These are phyloP conservation scores for Cheilosia soror DNA, from an alignment of 2,888 invertebrate species.

Conservation along the genomic window DNA sequence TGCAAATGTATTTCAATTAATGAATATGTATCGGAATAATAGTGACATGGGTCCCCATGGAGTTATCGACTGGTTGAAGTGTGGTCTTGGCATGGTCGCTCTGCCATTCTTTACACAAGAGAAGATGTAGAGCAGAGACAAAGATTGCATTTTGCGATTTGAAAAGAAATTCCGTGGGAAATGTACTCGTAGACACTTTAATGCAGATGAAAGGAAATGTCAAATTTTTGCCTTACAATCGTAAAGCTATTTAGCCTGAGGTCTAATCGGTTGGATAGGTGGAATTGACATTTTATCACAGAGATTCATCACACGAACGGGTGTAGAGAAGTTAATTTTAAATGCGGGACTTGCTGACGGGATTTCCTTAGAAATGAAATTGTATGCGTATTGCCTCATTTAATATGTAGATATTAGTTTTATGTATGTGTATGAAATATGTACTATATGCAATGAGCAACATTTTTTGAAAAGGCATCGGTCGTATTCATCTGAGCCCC, in stretches of 20 bases:
- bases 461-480: no score
- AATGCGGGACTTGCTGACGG: background rate
- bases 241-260: conserved; percentile 57
- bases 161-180: conserved; percentile 70
- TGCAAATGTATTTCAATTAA: conserved; percentile 74
- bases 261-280: conserved; percentile 49
- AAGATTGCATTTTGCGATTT: conserved; percentile 62
- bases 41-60: conserved; percentile 71
- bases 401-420: no score
- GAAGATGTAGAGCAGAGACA: conserved; percentile 42
- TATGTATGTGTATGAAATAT: no score
- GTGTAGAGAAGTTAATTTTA: conserved; percentile 19
- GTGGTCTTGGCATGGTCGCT: conserved; percentile 44
- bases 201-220: conserved; percentile 72
- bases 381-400: no score
- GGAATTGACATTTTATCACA: conserved; percentile 43
- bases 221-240: conserved; percentile 72
- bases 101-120: background rate
- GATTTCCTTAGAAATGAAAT: background rate
- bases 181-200: conserved; percentile 18
- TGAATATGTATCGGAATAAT: conserved; percentile 75
- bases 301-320: conserved; percentile 24
- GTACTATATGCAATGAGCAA: no score
- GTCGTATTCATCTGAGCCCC: no score
- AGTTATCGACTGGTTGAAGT: conserved; percentile 65